phyloP scores from a whole-genome alignment of 2,113 vertebrate genomes.

The Sander vitreus region DNA sequence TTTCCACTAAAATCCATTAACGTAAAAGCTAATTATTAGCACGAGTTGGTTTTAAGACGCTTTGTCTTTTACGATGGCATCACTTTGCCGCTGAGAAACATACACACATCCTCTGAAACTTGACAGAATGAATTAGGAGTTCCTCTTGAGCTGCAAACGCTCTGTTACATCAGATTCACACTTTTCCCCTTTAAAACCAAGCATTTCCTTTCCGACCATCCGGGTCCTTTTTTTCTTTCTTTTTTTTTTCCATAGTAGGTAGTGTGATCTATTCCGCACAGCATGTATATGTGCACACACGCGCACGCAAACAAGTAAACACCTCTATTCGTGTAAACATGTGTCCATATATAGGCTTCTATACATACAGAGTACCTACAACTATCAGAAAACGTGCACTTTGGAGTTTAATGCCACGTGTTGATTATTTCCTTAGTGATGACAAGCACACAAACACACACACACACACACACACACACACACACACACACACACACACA shows the following conservation, averaged over 20 bases:
- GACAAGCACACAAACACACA: constrained; percentile 71
- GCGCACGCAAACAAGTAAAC: constrained; percentile 29
- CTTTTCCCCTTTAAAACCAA: constrained; percentile 68
- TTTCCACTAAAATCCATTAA: neutral
- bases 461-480: constrained; percentile 31
- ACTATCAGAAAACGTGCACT: constrained; percentile 58
- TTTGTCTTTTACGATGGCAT: constrained; percentile 25
- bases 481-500: constrained; percentile 36
- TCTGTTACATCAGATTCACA: constrained; percentile 70
- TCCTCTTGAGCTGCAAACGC: constrained; percentile 60
- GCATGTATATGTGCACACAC: constrained; percentile 10
- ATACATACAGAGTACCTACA: constrained; percentile 4
- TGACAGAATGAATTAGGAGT: constrained; percentile 64
- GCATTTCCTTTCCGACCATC: constrained; percentile 68
- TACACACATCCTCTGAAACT: constrained; percentile 43
- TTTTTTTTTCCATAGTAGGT: constrained; percentile 37
- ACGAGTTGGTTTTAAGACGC: neutral
- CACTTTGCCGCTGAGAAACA: constrained; percentile 25
- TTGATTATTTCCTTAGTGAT: constrained; percentile 86
- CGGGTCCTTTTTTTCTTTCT: neutral
- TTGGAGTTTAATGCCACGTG: constrained; percentile 80
- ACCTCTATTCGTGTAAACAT: constrained; percentile 50
- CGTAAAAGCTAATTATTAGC: constrained; percentile 21
- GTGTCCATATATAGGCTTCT: neutral
- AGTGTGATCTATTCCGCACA: constrained; percentile 69